Evolutionary conservation across 2,797 vertebrate species (phyloP), one percentile per base, ranked within the genome.

Genomic region (Tapera naevia): DNA sequence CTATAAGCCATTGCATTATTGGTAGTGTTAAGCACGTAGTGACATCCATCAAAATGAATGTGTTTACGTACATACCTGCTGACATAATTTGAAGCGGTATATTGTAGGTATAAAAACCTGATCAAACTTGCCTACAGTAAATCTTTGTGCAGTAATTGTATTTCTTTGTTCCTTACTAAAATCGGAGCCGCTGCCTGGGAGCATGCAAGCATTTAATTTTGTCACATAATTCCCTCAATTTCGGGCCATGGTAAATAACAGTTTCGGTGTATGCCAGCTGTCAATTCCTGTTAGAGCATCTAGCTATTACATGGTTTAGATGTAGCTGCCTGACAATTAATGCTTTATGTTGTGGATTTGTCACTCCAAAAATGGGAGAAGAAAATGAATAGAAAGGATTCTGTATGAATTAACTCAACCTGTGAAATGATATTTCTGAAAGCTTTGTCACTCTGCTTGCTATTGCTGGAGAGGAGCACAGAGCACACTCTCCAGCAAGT

Each of bases 161-260:
- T 87, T 90, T 71, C 86, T 73, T 90, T 48, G 22, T 61, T 91
- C 56, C 81, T 85, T 67, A 28, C 50, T 85, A 57, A 84, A 96
- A 71, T 67, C 1, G 3, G 45, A 88, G 46, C 53, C 80, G 45
- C 86, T 91, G n/a, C 60, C 71, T 80, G 60, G 70, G 85, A 94
- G 71, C 24, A 39, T 28, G 43, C 17, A 88, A 92, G 66, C 76
- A 69, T 71, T 94, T 91, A 73, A 90, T 94, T 96, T 93, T 93
- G 78, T 85, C 83, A 76, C 19, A 19, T 76, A 90, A 90, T 95
- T 96, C 74, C 80, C 64, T 82, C 78, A 71, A 78, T 96, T 95
- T 95, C 61, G 80, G 80, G 78, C 71, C 91, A 80, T 80, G 61
- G 67, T 85, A 93, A 86, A 80, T 64, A 94, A 84, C 53, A 80